Evolutionary conservation across 1,140 invertebrate species (phyloP), one percentile per base, ranked within the genome.

Genomic region (Drosophila pseudoananassae): DNA sequence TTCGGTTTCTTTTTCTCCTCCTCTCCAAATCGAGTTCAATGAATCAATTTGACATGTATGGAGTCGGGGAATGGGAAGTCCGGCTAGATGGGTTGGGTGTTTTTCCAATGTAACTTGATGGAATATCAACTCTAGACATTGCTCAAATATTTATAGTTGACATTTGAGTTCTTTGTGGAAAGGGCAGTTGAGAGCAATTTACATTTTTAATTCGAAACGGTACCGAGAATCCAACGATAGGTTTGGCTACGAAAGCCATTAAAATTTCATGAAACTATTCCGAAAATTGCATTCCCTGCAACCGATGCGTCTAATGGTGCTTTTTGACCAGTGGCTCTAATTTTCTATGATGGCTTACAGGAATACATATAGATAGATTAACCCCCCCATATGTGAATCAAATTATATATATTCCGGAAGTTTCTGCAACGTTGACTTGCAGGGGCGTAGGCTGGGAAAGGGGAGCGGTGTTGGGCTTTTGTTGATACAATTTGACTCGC

Each of bases 131-230:
- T 47, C 10, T n/a, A 43, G 58, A 23, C 15, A 36, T 3, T 15
- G 25, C 17, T 71, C 1, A 58, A 71, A 70, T 70, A 70, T 70
- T 58, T 70, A 70, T 50, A 9, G 15, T 45, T 58, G 52, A 46
- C 45, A 58, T 58, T 71, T 70, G 17, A 27, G n/a, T 49, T 69
- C 27, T 17, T 47, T 33, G 23, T 14, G 27, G 9, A 25, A 47
- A 23, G 6, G 17, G 25, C 31, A 8, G 17, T n/a, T 8, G 14
- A 20, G 43, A 27, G 29, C 64, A 71, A 71, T 70, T 70, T 71
- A 70, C 65, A 71, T 71, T 71, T 71, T 69, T 56, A 70, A 57
- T 70, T 69, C n/a, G 58, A 43, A 27, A 8, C 40, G 40, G 15
- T 5, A 43, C 14, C 14, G 20, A 20, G 20, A 20, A 20, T 20